phyloP scores from a whole-genome alignment of 1,140 invertebrate species.

The Saccostrea cuccullata region DNA sequence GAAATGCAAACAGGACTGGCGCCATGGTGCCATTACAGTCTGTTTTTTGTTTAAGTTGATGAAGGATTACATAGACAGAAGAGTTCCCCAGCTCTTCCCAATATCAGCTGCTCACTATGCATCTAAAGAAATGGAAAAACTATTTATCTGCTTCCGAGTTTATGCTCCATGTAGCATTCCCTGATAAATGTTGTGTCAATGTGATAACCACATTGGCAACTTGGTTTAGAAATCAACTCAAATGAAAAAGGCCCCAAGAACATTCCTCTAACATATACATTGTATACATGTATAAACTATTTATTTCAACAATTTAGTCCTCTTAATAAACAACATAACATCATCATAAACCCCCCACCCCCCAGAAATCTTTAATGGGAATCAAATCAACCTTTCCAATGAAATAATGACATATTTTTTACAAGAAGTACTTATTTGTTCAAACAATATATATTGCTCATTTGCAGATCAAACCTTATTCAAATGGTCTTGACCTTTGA shows the following conservation, averaged over 20 bases:
- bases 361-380: no score
- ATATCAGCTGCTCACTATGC: conserved; percentile 29
- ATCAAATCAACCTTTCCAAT: no score
- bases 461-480: not conserved
- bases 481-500: not conserved
- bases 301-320: no score
- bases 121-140: conserved; percentile 23
- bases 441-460: no score
- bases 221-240: not conserved
- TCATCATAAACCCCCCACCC: no score
- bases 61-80: conserved; percentile 31
- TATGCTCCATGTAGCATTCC: conserved; percentile 30
- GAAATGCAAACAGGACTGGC: conserved; percentile 34
- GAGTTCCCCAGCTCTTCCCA: not conserved
- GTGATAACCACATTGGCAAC: conserved; percentile 1
- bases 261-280: not conserved
- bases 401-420: no score
- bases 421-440: no score
- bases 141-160: not conserved
- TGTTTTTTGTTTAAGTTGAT: conserved; percentile 38
- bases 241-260: not conserved
- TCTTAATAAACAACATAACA: no score
- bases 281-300: no score
- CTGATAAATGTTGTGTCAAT: conserved; percentile 34
- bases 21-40: conserved; percentile 13